A percentile compares a stretch with the other conserved stretches of the same genome.
Conservation (phyloP, 2,113 vertebrate species). For the Henicopernis longicauda region DNA sequence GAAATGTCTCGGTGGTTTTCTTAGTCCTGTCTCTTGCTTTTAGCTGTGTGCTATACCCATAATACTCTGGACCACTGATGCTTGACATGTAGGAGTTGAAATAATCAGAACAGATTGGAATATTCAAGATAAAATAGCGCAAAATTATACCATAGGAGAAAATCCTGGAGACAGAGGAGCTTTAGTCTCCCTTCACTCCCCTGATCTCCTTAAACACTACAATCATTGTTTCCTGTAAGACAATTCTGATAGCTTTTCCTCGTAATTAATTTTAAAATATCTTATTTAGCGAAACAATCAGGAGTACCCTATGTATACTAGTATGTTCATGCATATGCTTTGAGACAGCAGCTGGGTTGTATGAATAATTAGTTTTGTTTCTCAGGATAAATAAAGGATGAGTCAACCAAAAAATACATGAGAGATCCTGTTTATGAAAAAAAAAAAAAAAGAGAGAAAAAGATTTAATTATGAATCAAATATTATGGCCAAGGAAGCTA, state of each 20-base stretch:
- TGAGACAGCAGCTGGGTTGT: background rate
- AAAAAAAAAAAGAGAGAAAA: background rate
- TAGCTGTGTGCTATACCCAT: background rate
- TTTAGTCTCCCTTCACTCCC: background rate
- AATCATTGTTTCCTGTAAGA: background rate
- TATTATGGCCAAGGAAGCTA: background rate
- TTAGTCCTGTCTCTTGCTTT: background rate
- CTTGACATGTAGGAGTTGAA: background rate
- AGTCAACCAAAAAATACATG: background rate
- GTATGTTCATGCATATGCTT: background rate
- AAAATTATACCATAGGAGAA: background rate
- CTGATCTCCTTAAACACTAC: background rate
- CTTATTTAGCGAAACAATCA: background rate
- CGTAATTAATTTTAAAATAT: background rate
- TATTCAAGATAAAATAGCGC: background rate
- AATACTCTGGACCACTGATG: background rate
- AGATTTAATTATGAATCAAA: background rate
- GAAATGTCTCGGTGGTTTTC: background rate
- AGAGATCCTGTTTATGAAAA: background rate
- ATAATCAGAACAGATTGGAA: background rate
- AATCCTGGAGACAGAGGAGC: background rate
- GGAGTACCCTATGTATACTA: background rate
- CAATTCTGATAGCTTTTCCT: background rate
- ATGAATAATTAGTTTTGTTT: background rate
- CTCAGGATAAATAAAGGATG: background rate